Base-by-base conservation (phyloP, 2,797 vertebrate species). In the Microchirus variegatus region DNA sequence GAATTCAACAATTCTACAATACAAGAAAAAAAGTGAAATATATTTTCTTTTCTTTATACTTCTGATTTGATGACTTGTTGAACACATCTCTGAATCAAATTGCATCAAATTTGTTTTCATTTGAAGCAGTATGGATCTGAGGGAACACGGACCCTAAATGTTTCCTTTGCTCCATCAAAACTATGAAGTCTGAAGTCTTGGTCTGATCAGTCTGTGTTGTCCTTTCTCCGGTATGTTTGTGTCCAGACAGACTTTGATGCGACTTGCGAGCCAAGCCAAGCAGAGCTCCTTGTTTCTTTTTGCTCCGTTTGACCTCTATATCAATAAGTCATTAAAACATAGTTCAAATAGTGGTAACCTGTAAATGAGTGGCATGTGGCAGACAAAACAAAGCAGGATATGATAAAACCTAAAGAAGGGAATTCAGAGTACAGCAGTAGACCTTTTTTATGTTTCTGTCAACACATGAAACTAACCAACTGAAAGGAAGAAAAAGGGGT, bases 311-410 rank as follows among this genome's bases (percentile, higher is more conserved):
- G 77, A 83, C 81, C 81, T 56, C 73, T 75, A 67, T 78, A 63
- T 77, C 76, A 69, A 86, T 90, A 88, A 90, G 85, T 89, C 85
- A 89, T 87, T 87, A 81, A 83, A 90, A 92, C 81, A 88, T 43
- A 73, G 78, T 82, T 88, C 88, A 89, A 79, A 90, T 89, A 78
- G 81, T 87, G 80, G 88, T 82, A 85, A 77, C 70, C 53, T 61
- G 63, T 57, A 83, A 71, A 48, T 57, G 55, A 67, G 43, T 19
- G 11, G 31, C 70, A 67, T 70, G 73, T 57, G 75, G 44, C 37
- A 40, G 51, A 50, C 46, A 51, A 42, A 40, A 36, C 60, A 48
- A 19, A 14, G 14, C 14, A 22, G 51, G 37, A 40, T n/a, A 15
- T 70, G 55, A 45, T 42, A 63, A 73, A 60, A n/a, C 53, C 10